phyloP scores from a whole-genome alignment of 1,140 invertebrate species.

The Drosophila chauvacae region DNA sequence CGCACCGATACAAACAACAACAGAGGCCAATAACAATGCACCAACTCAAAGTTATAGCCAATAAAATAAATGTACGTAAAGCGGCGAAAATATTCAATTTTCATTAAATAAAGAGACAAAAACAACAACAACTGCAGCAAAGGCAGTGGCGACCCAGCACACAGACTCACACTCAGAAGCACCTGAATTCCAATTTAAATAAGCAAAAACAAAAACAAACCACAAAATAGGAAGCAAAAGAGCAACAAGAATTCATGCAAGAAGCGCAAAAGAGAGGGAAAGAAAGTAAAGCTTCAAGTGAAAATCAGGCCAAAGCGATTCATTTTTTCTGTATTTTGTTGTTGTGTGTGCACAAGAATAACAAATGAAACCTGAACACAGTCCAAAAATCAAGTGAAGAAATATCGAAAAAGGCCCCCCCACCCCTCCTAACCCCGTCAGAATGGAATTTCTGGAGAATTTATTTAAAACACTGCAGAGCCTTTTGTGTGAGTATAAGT shows the following conservation, averaged over 20 bases:
- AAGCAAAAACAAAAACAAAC: slow-evolving; percentile 13
- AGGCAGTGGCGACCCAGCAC: not conserved
- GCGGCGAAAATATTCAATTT: slow-evolving; percentile 14
- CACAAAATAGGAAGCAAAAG: slow-evolving; percentile 8
- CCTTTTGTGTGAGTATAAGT: slow-evolving; percentile 69
- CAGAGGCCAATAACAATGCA: slow-evolving; percentile 23
- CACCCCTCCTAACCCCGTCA: not conserved
- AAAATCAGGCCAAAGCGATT: slow-evolving; percentile 51
- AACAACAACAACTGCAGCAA: slow-evolving; percentile 7
- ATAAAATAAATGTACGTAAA: slow-evolving; percentile 16
- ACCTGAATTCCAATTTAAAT: slow-evolving; percentile 23
- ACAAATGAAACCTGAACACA: slow-evolving; percentile 34
- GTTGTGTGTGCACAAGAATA: slow-evolving; percentile 28
- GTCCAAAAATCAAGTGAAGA: slow-evolving; percentile 11
- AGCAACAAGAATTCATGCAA: slow-evolving; percentile 25
- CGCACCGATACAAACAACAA: slow-evolving; percentile 23
- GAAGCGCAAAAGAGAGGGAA: slow-evolving; percentile 26
- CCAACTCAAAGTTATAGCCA: not conserved
- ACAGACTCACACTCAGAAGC: slow-evolving; percentile 1
- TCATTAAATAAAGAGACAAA: not conserved
- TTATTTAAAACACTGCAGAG: slow-evolving; percentile 62
- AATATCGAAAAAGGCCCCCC: slow-evolving; percentile 4
- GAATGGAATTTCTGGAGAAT: slow-evolving; percentile 75
- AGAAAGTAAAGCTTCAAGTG: slow-evolving; percentile 45
- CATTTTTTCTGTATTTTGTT: slow-evolving; percentile 14